These are phyloP conservation scores for Harlomillsia oculata DNA, from an alignment of 1,140 invertebrate genomes.

Conservation along the genomic window DNA sequence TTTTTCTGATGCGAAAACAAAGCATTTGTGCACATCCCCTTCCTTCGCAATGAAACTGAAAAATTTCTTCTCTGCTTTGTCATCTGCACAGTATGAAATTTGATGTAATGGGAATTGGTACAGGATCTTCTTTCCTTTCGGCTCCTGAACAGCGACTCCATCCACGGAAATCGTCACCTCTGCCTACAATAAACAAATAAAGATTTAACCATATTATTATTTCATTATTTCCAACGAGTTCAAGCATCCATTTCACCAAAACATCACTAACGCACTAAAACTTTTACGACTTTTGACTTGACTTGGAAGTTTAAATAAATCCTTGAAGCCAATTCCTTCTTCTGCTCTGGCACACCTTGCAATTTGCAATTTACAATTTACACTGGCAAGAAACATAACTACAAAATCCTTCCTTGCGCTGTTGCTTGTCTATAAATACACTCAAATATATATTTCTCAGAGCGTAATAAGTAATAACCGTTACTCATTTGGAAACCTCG, in stretches of 20 bases:
- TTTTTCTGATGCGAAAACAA: constrained; percentile 94
- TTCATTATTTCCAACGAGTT: not conserved
- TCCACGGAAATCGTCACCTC: constrained; percentile 52
- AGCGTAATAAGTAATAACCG: too few species aligned
- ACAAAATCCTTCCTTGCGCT: too few species aligned
- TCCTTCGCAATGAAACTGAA: constrained; percentile 95
- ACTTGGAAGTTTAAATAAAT: too few species aligned
- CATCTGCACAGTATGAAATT: constrained; percentile 96
- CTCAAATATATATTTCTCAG: too few species aligned
- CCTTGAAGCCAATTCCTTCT: too few species aligned
- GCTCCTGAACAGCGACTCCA: constrained; percentile 86
- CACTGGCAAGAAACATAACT: too few species aligned
- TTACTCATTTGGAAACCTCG: too few species aligned
- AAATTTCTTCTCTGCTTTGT: constrained; percentile 93
- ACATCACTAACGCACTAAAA: too few species aligned
- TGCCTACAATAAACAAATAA: constrained; percentile 38
- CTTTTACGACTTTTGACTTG: too few species aligned
- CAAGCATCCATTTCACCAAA: not conserved
- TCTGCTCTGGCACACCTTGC: too few species aligned
- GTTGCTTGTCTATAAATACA: too few species aligned
- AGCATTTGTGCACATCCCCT: constrained; percentile 81
- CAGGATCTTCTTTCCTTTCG: constrained; percentile 57
- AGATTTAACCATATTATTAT: not conserved
- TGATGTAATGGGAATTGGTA: constrained; percentile 94
- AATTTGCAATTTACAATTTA: too few species aligned